These are phyloP conservation scores for Dendrocopos noguchii DNA, from an alignment of 2,113 vertebrate genomes.

Conservation along the genomic window DNA sequence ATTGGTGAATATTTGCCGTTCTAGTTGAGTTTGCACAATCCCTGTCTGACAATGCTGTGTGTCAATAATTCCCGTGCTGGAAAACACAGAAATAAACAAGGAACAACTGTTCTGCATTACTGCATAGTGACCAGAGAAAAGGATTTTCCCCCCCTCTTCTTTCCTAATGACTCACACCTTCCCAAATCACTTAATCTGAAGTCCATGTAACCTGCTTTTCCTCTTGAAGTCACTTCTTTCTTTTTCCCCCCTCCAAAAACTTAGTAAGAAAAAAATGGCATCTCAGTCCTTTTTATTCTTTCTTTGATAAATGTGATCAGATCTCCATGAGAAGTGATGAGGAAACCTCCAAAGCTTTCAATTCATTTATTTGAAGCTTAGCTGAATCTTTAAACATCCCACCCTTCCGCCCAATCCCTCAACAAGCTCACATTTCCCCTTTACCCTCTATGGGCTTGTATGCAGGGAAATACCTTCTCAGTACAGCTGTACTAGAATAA, in stretches of 20 bases:
- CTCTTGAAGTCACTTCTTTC: slow-evolving; percentile 4
- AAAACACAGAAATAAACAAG: slow-evolving; percentile 71
- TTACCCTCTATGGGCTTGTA: not conserved
- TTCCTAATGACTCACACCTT: slow-evolving; percentile 66
- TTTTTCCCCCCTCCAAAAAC: not conserved
- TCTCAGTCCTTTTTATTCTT: not conserved
- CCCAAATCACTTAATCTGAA: slow-evolving; percentile 52
- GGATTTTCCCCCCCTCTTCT: not conserved
- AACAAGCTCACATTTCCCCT: slow-evolving; percentile 39
- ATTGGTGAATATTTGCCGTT: slow-evolving; percentile 45
- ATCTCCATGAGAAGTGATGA: not conserved
- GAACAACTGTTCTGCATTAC: slow-evolving; percentile 60
- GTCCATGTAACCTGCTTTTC: slow-evolving; percentile 22
- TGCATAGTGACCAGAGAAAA: slow-evolving; percentile 52
- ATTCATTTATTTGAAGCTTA: slow-evolving; percentile 30
- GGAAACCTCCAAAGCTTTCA: slow-evolving; percentile 19
- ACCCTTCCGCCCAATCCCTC: slow-evolving; percentile 30
- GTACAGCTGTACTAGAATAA: slow-evolving; percentile 34
- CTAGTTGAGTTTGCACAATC: slow-evolving; percentile 49
- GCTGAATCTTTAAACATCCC: slow-evolving; percentile 28
- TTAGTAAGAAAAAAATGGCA: not conserved
- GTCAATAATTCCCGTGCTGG: slow-evolving; percentile 56
- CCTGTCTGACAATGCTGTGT: slow-evolving; percentile 8
- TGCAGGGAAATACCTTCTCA: slow-evolving; percentile 48
- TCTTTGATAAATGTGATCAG: slow-evolving; percentile 6